These are phyloP conservation scores for Hemaris fuciformis DNA, from an alignment of 2,888 invertebrate genomes.

Conservation along the genomic window DNA sequence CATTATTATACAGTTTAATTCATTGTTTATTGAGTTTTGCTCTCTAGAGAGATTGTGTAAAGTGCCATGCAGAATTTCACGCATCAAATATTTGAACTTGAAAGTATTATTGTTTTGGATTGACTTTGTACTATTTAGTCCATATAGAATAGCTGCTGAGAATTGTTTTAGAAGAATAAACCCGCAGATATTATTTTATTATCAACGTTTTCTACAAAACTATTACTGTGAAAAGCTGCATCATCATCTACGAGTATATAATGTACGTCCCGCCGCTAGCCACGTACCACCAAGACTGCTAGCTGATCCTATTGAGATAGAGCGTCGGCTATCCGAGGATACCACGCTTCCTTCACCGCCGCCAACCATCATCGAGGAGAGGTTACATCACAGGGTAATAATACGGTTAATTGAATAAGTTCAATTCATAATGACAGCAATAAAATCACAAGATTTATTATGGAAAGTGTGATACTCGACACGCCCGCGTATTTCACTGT, in stretches of 20 bases:
- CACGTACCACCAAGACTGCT: conserved; percentile 91
- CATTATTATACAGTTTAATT: neutral
- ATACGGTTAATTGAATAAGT: neutral
- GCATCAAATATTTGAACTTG: neutral
- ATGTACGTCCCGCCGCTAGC: too few relatives aligned
- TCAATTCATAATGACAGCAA: neutral
- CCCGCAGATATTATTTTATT: too few relatives aligned
- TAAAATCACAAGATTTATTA: neutral
- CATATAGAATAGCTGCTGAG: neutral
- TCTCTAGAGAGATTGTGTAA: neutral
- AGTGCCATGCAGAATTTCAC: neutral
- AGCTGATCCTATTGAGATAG: conserved; percentile 91
- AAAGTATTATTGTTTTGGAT: too few relatives aligned
- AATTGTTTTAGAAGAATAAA: too few relatives aligned
- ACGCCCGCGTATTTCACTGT: neutral
- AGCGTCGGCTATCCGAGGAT: conserved; percentile 84
- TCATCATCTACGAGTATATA: too few relatives aligned
- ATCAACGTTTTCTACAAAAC: too few relatives aligned
- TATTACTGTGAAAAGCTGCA: too few relatives aligned
- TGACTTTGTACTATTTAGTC: neutral
- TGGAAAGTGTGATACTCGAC: neutral
- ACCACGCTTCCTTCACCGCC: conserved; percentile 61
- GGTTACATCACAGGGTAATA: conserved; percentile 66
- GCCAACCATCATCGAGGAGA: conserved; percentile 71
- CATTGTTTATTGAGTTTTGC: neutral